phyloP scores from a whole-genome alignment of 2,113 vertebrate species.

The Nothocercus nigrocapillus region DNA sequence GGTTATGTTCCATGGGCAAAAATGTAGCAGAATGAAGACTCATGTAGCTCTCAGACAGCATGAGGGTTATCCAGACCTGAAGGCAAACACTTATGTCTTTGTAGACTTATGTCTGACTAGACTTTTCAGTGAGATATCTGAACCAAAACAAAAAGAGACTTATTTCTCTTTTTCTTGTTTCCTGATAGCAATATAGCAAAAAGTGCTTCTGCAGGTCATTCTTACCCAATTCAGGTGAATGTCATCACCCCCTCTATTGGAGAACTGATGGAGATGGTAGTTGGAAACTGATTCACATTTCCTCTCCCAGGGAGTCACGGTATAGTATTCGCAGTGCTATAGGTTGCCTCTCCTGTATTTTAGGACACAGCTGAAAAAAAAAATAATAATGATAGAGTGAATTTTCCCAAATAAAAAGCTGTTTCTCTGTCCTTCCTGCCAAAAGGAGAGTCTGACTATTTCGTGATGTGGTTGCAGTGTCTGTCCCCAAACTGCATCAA shows the following conservation, averaged over 20 bases:
- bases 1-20: constrained; percentile 4
- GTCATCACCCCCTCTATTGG: neutral
- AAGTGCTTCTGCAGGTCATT: neutral
- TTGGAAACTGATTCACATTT: neutral
- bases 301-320: neutral
- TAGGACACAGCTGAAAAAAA: neutral
- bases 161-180: neutral
- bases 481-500: too few relatives aligned
- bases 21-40: neutral
- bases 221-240: neutral
- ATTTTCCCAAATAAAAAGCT: neutral
- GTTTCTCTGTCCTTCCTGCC: neutral
- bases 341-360: neutral
- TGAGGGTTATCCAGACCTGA: neutral
- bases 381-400: neutral
- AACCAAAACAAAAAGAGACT: neutral
- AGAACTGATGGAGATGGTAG: too few relatives aligned
- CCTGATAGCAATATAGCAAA: neutral
- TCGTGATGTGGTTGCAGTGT: neutral
- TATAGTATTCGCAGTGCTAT: neutral
- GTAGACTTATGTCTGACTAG: neutral
- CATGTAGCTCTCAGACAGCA: neutral
- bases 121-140: neutral
- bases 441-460: neutral
- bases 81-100: neutral